These are phyloP conservation scores for Sitobion miscanthi DNA, from an alignment of 1,140 invertebrate species.

Conservation along the genomic window DNA sequence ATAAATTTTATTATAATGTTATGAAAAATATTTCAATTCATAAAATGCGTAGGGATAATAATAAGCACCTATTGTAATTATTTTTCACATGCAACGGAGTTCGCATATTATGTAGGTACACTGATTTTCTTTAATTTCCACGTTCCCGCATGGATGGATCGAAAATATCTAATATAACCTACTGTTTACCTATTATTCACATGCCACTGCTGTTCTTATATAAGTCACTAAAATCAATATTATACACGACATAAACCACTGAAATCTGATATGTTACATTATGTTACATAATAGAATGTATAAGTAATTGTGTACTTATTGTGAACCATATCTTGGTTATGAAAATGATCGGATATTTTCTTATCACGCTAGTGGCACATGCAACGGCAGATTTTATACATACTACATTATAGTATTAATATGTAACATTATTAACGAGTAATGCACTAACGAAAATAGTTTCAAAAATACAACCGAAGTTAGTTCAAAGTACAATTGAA, in stretches of 20 bases:
- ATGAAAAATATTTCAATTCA: neutral
- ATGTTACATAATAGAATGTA: neutral
- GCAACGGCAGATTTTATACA: neutral
- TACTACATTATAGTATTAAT: neutral
- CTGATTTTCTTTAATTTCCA: neutral
- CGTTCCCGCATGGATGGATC: neutral
- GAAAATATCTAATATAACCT: neutral
- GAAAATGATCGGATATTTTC: neutral
- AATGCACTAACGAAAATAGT: neutral
- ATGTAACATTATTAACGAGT: neutral
- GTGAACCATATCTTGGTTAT: neutral
- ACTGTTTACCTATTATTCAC: slow-evolving; percentile 22
- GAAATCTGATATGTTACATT: slow-evolving; percentile 31
- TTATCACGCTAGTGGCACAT: neutral
- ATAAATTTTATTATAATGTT: neutral
- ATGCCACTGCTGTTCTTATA: neutral
- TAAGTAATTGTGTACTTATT: neutral
- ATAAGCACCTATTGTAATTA: neutral
- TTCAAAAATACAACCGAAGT: neutral
- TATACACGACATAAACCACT: neutral
- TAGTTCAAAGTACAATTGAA: neutral
- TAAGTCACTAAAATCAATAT: slow-evolving; percentile 25
- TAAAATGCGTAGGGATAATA: neutral
- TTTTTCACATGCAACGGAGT: neutral
- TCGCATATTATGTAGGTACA: neutral